These are phyloP conservation scores for Brachypterus glaber DNA, from an alignment of 2,888 invertebrate species.

Conservation along the genomic window DNA sequence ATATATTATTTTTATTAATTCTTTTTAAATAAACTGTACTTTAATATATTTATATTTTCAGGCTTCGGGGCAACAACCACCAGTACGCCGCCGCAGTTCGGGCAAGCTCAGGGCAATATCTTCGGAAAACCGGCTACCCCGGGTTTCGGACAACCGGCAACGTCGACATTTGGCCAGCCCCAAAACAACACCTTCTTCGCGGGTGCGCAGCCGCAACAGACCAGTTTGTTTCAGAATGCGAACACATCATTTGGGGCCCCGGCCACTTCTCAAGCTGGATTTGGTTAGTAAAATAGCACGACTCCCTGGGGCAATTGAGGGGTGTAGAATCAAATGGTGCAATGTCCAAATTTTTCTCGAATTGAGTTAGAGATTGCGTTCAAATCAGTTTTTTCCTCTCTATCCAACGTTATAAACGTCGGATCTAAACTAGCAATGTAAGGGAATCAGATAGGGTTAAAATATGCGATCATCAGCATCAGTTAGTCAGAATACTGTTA, in stretches of 20 bases:
- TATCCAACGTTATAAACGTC: too few species aligned
- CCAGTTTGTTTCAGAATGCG: slow-evolving; percentile 55
- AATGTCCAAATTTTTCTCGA: too few species aligned
- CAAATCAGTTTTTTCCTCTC: too few species aligned
- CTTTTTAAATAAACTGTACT: too few species aligned
- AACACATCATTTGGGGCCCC: slow-evolving; percentile 58
- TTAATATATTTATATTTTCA: slow-evolving; percentile 8
- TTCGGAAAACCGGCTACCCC: slow-evolving; percentile 49
- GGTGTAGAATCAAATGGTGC: too few species aligned
- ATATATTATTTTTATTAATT: too few species aligned
- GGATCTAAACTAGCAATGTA: too few species aligned
- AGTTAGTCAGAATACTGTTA: too few species aligned
- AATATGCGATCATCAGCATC: too few species aligned
- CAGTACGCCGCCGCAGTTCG: slow-evolving; percentile 28
- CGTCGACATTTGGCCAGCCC: slow-evolving; percentile 60
- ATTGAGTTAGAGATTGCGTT: too few species aligned
- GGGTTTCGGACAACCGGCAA: slow-evolving; percentile 52
- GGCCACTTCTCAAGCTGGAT: slow-evolving; percentile 43
- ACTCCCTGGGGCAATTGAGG: too few species aligned
- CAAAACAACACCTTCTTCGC: slow-evolving; percentile 48
- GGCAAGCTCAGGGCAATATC: slow-evolving; percentile 37
- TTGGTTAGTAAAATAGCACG: slow-evolving; percentile 32
- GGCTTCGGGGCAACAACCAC: slow-evolving; percentile 27
- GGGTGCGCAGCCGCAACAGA: slow-evolving; percentile 40
- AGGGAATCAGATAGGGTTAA: too few species aligned